These are phyloP conservation scores for Elephantulus edwardii DNA, from an alignment of 2,113 vertebrate species.

Conservation along the genomic window DNA sequence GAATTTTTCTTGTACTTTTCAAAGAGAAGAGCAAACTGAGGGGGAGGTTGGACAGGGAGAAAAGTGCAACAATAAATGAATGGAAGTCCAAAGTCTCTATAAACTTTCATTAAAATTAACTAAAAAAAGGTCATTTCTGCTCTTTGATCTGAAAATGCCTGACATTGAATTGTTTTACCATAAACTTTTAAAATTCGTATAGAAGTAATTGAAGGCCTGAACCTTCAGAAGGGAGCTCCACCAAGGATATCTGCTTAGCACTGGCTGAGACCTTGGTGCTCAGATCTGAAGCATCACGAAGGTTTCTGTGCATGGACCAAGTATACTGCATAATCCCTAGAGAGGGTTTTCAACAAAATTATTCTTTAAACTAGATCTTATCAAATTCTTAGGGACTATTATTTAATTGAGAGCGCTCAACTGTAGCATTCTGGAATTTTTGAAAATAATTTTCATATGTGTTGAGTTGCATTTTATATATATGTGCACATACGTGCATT, in stretches of 20 bases:
- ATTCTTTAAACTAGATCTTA: neutral
- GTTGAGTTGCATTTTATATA: neutral
- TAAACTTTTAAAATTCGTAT: neutral
- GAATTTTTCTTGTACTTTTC: no score
- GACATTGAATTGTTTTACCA: neutral
- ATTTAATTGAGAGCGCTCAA: neutral
- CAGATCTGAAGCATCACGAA: neutral
- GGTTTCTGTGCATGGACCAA: neutral
- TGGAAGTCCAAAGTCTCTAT: no score
- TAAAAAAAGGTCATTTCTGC: neutral
- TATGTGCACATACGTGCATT: accelerated
- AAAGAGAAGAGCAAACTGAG: no score
- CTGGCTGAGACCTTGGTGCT: no score
- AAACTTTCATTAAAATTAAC: no score
- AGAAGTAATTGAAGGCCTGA: neutral
- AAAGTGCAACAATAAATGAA: no score
- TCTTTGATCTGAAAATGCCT: neutral
- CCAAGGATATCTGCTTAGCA: neutral
- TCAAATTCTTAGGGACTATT: neutral
- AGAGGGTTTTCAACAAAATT: neutral
- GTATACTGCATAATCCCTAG: no score
- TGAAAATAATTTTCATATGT: neutral
- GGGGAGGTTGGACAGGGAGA: no score
- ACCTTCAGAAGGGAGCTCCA: neutral
- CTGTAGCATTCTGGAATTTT: neutral